Base-by-base conservation (phyloP, 2,113 vertebrate genomes). In the Elanus axillaris region DNA sequence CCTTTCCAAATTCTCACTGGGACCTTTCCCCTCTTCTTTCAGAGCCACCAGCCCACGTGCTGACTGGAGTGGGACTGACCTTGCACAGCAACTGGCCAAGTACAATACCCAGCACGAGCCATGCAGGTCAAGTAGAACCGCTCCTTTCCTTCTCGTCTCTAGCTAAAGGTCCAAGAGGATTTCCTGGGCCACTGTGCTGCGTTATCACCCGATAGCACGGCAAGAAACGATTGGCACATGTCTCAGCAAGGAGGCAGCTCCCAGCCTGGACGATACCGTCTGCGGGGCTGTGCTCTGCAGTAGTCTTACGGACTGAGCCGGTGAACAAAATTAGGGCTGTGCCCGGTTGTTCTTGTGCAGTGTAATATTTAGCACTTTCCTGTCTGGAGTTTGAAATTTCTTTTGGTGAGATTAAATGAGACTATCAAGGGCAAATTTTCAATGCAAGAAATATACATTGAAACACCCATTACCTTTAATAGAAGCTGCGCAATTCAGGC, bases 91-190 rank as follows among this genome's bases (percentile, higher is more conserved):
- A 36, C 13, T 23, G n/a, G 26, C 47, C 3, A 1, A 62, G 12
- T 18, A 29, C 58, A 16, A 12, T 6, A 59, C 21, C 17, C 32
- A 74, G 29, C 26, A 45, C n/a, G 45, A 69, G 21, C 10, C 16
- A 18, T 1, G 5, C 0, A 0, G 4, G 14, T 27, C 27, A 50
- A 17, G 23, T 11, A 45, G 16, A 13, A 29, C 18, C 3, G 1
- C 23, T 62, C 13, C 48, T 67, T 50, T 62, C 42, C 16, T 67
- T 56, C 79, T 64, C 22, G 25, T 29, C 27, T 59, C 31, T 26
- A 36, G 17, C 13, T 38, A 20, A 82, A 73, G 21, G 25, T 86
- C n/a, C 40, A 32, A 36, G 64, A 81, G 18, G 4, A 26, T 55
- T 29, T 52, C 40, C 47, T 42, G 40, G 43, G 36, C 29, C 34